Percentiles rank a stretch among this genome's conserved stretches.
phyloP scores from a whole-genome alignment of 2,888 invertebrate species.

The Drosophila glabriapex region DNA sequence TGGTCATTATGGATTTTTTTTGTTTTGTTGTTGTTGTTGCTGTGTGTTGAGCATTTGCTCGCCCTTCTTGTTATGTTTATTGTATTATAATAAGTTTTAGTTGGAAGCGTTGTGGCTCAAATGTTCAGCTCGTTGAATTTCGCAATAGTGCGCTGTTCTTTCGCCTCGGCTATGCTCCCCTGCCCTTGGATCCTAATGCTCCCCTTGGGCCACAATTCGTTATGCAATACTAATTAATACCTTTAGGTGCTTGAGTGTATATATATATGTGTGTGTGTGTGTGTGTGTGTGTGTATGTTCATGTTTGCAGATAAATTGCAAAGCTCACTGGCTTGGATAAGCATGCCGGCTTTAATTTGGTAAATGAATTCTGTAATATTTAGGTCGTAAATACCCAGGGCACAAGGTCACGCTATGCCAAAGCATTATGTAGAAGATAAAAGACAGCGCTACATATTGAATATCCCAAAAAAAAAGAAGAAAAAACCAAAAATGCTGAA shows the following conservation, averaged over 20 bases:
- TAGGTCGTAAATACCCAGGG: slow-evolving; percentile 61
- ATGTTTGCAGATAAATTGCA: slow-evolving; percentile 68
- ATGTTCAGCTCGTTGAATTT: slow-evolving; percentile 34
- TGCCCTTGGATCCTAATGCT: not conserved
- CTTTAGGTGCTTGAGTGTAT: slow-evolving; percentile 56
- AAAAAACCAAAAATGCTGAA: slow-evolving; percentile 20
- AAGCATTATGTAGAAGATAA: slow-evolving; percentile 31
- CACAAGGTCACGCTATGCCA: slow-evolving; percentile 47
- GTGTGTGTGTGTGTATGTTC: slow-evolving; percentile 39
- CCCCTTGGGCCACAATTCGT: slow-evolving; percentile 21
- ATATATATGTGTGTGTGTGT: slow-evolving; percentile 22
- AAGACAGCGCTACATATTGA: slow-evolving; percentile 24
- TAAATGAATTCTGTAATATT: slow-evolving; percentile 77
- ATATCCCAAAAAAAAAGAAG: not conserved
- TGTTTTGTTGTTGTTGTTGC: not conserved
- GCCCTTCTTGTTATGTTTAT: slow-evolving; percentile 41
- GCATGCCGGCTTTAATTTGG: slow-evolving; percentile 76
- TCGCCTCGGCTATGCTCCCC: slow-evolving; percentile 2
- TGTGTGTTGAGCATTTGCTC: slow-evolving; percentile 15
- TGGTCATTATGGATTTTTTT: slow-evolving; percentile 59
- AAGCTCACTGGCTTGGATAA: slow-evolving; percentile 76
- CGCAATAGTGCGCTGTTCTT: slow-evolving; percentile 11
- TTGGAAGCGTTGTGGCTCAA: slow-evolving; percentile 42
- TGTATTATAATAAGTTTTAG: slow-evolving; percentile 64
- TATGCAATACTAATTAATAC: slow-evolving; percentile 73